Conservation (phyloP, 2,113 vertebrate genomes). For the Menidia beryllina region DNA sequence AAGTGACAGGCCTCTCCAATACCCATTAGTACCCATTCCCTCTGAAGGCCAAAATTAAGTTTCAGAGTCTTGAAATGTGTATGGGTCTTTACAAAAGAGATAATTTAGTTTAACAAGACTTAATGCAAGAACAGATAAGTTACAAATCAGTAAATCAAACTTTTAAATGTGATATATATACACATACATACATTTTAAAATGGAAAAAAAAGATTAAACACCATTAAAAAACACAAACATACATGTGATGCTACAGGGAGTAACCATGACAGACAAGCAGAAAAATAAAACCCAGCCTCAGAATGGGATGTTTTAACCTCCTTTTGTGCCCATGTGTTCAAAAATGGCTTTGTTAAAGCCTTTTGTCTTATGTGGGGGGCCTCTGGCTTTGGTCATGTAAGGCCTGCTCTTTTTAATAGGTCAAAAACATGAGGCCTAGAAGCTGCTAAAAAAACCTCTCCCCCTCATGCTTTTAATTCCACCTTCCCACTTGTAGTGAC, state of each 20-base stretch:
- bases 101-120: background rate
- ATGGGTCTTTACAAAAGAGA: background rate
- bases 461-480: background rate
- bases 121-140: background rate
- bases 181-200: no score
- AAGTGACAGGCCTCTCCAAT: no score
- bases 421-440: conserved; percentile 65
- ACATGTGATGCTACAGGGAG: background rate
- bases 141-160: background rate
- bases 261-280: background rate
- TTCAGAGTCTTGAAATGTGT: background rate
- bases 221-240: no score
- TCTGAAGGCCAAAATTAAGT: background rate
- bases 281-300: conserved; percentile 12
- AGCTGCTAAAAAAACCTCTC: conserved; percentile 41
- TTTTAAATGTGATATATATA: no score
- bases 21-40: background rate
- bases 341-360: conserved; percentile 40
- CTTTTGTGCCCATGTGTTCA: conserved; percentile 18
- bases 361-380: conserved; percentile 53
- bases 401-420: conserved; percentile 63
- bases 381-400: conserved; percentile 59
- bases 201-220: no score
- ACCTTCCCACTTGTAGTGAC: background rate
- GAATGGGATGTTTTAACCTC: conserved; percentile 11